These are phyloP conservation scores for Acridotheres tristis DNA, from an alignment of 2,797 vertebrate genomes.

Conservation along the genomic window DNA sequence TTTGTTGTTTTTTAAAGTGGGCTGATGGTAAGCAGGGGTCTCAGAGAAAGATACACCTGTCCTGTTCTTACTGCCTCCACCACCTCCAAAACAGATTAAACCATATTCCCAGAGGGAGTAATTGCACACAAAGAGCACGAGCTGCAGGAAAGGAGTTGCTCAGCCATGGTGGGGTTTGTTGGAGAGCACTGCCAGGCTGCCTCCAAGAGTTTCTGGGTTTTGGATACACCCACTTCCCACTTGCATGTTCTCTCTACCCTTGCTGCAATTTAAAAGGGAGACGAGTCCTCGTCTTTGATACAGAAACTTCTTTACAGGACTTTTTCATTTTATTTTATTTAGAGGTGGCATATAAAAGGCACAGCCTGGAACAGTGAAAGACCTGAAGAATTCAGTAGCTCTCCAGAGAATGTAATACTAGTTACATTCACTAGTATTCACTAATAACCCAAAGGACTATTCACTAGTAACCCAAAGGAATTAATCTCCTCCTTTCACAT, in stretches of 20 bases:
- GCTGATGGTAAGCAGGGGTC: not conserved
- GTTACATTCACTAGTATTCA: not conserved
- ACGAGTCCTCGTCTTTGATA: not conserved
- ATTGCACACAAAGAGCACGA: not conserved
- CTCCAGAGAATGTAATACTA: not conserved
- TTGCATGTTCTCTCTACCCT: not conserved
- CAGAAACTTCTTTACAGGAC: not conserved
- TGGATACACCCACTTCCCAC: not conserved
- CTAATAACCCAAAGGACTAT: not conserved
- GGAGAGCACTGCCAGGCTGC: not conserved
- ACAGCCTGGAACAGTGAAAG: not conserved
- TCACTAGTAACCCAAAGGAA: constrained; percentile 20
- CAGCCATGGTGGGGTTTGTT: accelerated
- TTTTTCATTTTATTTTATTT: not conserved
- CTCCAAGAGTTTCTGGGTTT: not conserved
- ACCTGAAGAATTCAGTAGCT: constrained; percentile 17
- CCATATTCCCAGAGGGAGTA: not conserved
- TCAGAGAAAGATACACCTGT: accelerated
- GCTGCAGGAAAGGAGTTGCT: not conserved
- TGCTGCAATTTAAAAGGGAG: not conserved
- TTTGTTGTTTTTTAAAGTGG: not conserved
- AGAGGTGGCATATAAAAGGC: not conserved
- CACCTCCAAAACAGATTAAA: not conserved
- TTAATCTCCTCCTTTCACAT: constrained; percentile 16
- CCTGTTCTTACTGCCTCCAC: not conserved